phyloP scores from a whole-genome alignment of 2,888 invertebrate species.

The Lasioglossum lativentre region DNA sequence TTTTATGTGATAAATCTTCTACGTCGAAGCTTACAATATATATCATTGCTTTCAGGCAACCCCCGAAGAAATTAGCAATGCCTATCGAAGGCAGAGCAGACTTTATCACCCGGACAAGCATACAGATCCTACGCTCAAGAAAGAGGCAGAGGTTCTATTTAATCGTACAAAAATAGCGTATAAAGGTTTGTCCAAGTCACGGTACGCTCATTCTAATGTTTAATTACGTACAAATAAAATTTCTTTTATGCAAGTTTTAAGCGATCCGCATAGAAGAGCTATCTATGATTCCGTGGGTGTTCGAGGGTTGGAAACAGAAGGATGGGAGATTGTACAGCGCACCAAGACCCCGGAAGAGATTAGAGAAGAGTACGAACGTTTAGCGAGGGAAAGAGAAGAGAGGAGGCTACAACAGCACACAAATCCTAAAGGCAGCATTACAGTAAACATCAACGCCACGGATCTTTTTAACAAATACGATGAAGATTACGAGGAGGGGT shows the following conservation, averaged over 20 bases:
- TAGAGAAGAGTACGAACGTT: conserved; percentile 97
- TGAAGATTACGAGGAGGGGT: conserved; percentile 88
- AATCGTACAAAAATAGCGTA: conserved; percentile 97
- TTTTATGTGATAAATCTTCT: background rate
- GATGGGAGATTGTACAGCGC: conserved; percentile 97
- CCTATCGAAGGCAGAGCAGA: conserved; percentile 95
- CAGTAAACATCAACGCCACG: conserved; percentile 95
- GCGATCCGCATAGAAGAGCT: conserved; percentile 96
- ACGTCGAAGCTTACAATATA: background rate
- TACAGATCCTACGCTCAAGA: conserved; percentile 91
- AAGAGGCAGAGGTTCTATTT: conserved; percentile 96
- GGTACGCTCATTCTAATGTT: background rate
- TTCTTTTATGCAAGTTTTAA: conserved; percentile 87
- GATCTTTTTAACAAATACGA: conserved; percentile 95
- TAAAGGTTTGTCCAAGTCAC: conserved; percentile 87
- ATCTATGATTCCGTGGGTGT: conserved; percentile 94
- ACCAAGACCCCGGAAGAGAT: conserved; percentile 98
- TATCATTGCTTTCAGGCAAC: conserved; percentile 89
- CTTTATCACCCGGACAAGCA: conserved; percentile 99
- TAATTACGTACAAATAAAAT: background rate
- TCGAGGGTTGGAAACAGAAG: conserved; percentile 96
- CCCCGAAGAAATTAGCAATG: conserved; percentile 95
- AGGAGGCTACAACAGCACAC: conserved; percentile 94
- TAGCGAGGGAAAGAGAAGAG: conserved; percentile 94
- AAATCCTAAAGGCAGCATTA: conserved; percentile 95